Evolutionary conservation across 2,113 vertebrate species (phyloP).

Genomic region (Oostethus manadensis): DNA sequence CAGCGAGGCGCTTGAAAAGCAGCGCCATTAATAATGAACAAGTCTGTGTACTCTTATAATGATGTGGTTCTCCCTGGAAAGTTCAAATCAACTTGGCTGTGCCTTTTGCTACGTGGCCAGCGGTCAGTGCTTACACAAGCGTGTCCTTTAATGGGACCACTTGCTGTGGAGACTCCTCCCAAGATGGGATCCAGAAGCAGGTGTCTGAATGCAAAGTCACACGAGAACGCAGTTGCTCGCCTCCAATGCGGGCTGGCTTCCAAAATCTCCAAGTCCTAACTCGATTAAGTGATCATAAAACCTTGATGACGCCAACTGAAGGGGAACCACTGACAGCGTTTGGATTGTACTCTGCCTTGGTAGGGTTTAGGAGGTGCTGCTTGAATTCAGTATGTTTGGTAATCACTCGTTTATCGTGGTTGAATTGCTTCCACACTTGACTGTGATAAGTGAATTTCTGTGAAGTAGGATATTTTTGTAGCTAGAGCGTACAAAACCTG

Average conservation of each 20-base stretch:
- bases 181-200: background rate
- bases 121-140: conserved; percentile 33
- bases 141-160: conserved; percentile 39
- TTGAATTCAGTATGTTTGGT: too few species aligned
- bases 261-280: background rate
- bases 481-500: too few species aligned
- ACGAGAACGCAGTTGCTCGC: background rate
- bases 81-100: conserved; percentile 20
- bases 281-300: background rate
- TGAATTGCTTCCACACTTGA: too few species aligned
- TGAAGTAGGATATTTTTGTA: too few species aligned
- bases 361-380: too few species aligned
- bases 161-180: conserved; percentile 39
- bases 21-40: conserved; percentile 71
- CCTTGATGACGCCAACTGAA: too few species aligned
- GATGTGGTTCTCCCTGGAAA: conserved; percentile 69
- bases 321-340: too few species aligned
- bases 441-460: too few species aligned
- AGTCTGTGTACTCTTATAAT: conserved; percentile 66
- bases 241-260: background rate
- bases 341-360: too few species aligned
- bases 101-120: conserved; percentile 34
- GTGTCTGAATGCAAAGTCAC: conserved; percentile 15
- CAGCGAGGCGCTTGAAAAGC: conserved; percentile 70
- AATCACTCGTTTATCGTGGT: too few species aligned